Conservation (phyloP, 1,140 invertebrate species). For the Drosophila mayri region DNA sequence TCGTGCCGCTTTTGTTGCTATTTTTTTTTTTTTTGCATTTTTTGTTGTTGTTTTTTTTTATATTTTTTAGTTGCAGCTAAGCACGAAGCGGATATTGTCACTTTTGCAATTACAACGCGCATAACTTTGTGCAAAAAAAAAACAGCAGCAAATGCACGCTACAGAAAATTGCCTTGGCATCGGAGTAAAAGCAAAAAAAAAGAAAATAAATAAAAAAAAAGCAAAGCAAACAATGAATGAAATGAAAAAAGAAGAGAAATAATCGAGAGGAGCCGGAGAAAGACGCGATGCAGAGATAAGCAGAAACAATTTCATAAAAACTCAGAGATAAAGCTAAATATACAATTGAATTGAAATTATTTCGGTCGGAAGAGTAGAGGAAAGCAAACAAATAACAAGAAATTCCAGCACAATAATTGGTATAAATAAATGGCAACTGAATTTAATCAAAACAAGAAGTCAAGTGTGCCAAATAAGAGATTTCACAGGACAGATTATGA, state of each 20-base stretch:
- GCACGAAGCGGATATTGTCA: slow-evolving; percentile 70
- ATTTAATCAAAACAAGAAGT: slow-evolving; percentile 27
- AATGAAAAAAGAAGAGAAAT: slow-evolving; percentile 10
- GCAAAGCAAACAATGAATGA: slow-evolving; percentile 42
- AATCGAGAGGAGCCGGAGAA: slow-evolving; percentile 7
- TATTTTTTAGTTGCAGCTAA: slow-evolving; percentile 44
- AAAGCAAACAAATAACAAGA: slow-evolving; percentile 9
- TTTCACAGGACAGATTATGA: background rate
- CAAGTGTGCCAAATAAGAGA: slow-evolving; percentile 20
- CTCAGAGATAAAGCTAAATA: slow-evolving; percentile 28
- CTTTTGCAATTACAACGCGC: slow-evolving; percentile 67
- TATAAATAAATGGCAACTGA: slow-evolving; percentile 24
- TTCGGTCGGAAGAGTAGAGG: slow-evolving; percentile 12
- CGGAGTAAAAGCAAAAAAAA: slow-evolving; percentile 18
- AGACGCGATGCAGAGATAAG: slow-evolving; percentile 36
- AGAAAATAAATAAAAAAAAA: slow-evolving; percentile 16
- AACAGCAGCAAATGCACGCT: slow-evolving; percentile 30
- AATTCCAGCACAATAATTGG: slow-evolving; percentile 24
- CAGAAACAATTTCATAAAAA: slow-evolving; percentile 38
- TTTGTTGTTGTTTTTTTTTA: slow-evolving; percentile 13
- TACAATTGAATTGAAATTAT: slow-evolving; percentile 37
- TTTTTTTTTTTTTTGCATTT: slow-evolving; percentile 4
- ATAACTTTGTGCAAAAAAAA: slow-evolving; percentile 56
- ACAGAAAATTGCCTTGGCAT: slow-evolving; percentile 58
- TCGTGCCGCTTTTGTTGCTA: slow-evolving; percentile 49